phyloP scores from a whole-genome alignment of 2,797 vertebrate species.

The Phalloptychus januarius region DNA sequence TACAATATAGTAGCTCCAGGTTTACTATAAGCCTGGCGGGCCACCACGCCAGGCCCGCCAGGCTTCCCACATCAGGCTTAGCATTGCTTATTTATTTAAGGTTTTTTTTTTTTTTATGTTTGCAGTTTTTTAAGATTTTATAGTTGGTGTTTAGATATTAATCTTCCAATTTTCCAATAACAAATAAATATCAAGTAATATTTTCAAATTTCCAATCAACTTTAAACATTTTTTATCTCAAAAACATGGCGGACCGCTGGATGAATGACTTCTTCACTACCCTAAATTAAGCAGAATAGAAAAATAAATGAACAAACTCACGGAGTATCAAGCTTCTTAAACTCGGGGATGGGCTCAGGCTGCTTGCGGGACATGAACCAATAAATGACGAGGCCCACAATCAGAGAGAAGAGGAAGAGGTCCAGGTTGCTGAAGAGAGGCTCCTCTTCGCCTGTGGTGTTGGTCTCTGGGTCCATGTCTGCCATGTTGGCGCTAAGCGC shows the following conservation, averaged over 20 bases:
- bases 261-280: not conserved
- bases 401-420: constrained; percentile 89
- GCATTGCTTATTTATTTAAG: too few species aligned
- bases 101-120: too few species aligned
- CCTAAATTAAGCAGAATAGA: not conserved
- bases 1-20: not conserved
- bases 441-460: constrained; percentile 72
- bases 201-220: too few species aligned
- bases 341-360: constrained; percentile 88
- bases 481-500: constrained; percentile 69
- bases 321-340: constrained; percentile 85
- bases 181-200: too few species aligned
- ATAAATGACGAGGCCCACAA: constrained; percentile 87
- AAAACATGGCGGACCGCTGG: too few species aligned
- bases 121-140: too few species aligned
- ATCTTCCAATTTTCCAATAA: too few species aligned
- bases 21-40: too few species aligned
- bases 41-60: too few species aligned
- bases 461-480: constrained; percentile 71
- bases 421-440: constrained; percentile 88
- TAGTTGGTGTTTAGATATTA: too few species aligned
- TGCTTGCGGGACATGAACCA: constrained; percentile 95
- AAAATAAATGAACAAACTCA: constrained; percentile 66
- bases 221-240: too few species aligned
- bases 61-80: too few species aligned